These are phyloP conservation scores for Agrotis puta DNA, from an alignment of 2,888 invertebrate species.

Conservation along the genomic window DNA sequence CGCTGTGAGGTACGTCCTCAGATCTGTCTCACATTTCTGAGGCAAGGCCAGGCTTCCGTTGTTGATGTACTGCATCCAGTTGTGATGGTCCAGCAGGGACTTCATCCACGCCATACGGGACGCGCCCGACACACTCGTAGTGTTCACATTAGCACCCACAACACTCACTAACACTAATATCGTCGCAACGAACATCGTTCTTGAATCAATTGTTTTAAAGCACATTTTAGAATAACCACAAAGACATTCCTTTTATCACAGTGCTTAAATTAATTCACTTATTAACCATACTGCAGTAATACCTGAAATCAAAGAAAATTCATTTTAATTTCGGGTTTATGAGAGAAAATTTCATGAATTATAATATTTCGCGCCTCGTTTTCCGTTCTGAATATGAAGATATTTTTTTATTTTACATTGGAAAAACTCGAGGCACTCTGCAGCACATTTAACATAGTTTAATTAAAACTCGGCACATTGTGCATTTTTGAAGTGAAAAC, in stretches of 20 bases:
- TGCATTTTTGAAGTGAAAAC: too few relatives aligned
- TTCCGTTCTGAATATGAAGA: conserved; percentile 25
- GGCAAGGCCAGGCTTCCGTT: conserved; percentile 85
- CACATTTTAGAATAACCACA: conserved; percentile 59
- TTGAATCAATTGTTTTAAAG: conserved; percentile 61
- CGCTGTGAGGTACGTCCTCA: conserved; percentile 90
- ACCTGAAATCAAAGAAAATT: conserved; percentile 68
- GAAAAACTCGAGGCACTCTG: conserved; percentile 20
- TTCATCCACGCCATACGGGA: conserved; percentile 92
- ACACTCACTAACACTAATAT: conserved; percentile 85
- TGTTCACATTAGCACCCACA: conserved; percentile 83
- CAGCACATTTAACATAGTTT: conserved; percentile 29
- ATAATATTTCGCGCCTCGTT: conserved; percentile 26
- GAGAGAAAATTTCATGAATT: conserved; percentile 12
- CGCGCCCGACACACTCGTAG: conserved; percentile 62
- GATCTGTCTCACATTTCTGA: conserved; percentile 88
- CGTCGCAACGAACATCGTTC: conserved; percentile 79
- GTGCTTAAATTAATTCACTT: conserved; percentile 42
- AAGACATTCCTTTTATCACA: conserved; percentile 40
- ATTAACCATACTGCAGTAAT: conserved; percentile 61
- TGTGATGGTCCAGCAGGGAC: conserved; percentile 92
- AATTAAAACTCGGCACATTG: conserved; percentile 28
- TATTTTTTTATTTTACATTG: conserved; percentile 16
- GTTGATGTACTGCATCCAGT: conserved; percentile 86
- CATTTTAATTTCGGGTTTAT: conserved; percentile 30